Evolutionary conservation across 92 coral and sea anemone species (phyloP).

Genomic region (Scolanthus callimorphus): DNA sequence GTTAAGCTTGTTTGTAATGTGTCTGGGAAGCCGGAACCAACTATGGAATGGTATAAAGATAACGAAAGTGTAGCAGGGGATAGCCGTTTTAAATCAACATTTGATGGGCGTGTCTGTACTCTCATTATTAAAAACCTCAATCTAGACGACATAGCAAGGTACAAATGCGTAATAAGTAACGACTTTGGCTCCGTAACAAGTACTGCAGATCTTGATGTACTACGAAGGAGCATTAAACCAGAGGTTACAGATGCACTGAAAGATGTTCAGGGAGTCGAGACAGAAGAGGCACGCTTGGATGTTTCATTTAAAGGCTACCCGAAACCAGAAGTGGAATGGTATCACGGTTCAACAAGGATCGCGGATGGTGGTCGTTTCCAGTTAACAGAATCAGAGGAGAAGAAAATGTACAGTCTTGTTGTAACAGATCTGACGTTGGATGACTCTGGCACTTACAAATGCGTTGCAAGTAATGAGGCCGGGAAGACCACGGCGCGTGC

Average conservation of each 20-base stretch:
- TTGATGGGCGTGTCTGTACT: conserved; percentile 38
- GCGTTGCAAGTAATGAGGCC: conserved; percentile 76
- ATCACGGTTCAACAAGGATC: conserved; percentile 60
- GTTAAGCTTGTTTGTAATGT: conserved; percentile 60
- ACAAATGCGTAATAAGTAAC: conserved; percentile 62
- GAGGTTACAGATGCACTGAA: conserved; percentile 72
- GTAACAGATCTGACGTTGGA: conserved; percentile 57
- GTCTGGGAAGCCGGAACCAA: conserved; percentile 47
- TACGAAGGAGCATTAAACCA: conserved; percentile 54
- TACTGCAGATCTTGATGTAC: conserved; percentile 52
- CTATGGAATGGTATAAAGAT: conserved; percentile 65
- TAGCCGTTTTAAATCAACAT: conserved; percentile 52
- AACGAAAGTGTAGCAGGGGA: conserved; percentile 56
- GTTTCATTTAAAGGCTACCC: conserved; percentile 74
- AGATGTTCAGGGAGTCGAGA: conserved; percentile 69
- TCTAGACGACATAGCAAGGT: conserved; percentile 71
- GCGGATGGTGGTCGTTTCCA: conserved; percentile 48
- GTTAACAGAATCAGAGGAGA: conserved; percentile 55
- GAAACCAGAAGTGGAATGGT: conserved; percentile 89
- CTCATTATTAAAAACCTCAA: conserved; percentile 55
- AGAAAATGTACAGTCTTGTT: conserved; percentile 46
- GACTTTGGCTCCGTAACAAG: conserved; percentile 62
- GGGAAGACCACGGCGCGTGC: conserved; percentile 72
- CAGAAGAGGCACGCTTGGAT: conserved; percentile 69
- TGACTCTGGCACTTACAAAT: conserved; percentile 81